Evolutionary conservation across 2,113 vertebrate genomes (phyloP).

Genomic region (Ceyx cyanopectus): DNA sequence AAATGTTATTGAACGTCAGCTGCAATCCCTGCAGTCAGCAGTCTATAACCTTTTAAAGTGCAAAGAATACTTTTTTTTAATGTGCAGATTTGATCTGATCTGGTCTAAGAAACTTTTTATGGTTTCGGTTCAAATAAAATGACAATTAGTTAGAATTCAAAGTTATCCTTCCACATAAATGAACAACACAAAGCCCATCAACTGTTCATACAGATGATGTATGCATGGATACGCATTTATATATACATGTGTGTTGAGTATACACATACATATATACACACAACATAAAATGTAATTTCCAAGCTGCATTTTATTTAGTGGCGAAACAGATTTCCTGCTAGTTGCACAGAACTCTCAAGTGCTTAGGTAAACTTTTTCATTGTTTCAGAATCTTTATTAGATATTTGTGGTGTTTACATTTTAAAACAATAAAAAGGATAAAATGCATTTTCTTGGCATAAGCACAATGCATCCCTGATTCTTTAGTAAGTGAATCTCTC

Average conservation of each 20-base stretch:
- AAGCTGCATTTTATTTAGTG: conserved; percentile 17
- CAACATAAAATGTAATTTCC: neutral
- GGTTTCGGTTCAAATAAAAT: neutral
- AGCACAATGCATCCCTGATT: neutral
- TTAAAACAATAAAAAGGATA: conserved; percentile 42
- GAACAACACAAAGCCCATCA: neutral
- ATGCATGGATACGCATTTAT: neutral
- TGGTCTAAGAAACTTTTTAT: conserved; percentile 61
- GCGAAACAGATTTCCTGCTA: conserved; percentile 10
- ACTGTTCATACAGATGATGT: neutral
- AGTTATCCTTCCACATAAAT: neutral
- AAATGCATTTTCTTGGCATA: neutral
- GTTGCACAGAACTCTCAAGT: neutral
- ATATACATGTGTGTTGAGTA: fast-evolving
- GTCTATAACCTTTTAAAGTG: conserved; percentile 78
- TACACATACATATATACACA: neutral
- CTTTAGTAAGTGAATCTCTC: neutral
- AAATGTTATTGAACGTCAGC: conserved; percentile 62
- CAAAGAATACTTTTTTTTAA: conserved; percentile 66
- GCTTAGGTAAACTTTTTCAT: conserved; percentile 43
- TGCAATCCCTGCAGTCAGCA: conserved; percentile 67
- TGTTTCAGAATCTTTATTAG: conserved; percentile 11
- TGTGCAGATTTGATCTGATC: conserved; percentile 58
- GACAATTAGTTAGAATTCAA: neutral
- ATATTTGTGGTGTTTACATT: conserved; percentile 11